Evolutionary conservation across 2,888 invertebrate species (phyloP).

Genomic region (Gastracanthus pulcherrimus): DNA sequence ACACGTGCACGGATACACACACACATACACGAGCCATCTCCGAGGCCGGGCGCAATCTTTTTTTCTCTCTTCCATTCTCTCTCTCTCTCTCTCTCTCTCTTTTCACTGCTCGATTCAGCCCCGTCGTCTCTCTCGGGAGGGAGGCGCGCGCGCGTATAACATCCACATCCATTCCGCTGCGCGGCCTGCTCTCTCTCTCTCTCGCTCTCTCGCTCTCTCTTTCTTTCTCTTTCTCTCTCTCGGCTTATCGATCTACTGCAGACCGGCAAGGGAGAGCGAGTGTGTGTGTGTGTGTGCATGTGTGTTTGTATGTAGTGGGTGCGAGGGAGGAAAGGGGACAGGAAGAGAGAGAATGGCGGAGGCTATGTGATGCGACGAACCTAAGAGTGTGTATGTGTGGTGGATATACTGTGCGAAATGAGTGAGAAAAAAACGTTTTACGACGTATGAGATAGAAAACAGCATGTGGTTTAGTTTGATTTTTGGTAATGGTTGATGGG

Average conservation of each 20-base stretch:
- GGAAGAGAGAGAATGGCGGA: background rate
- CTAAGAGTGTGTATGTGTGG: too few relatives aligned
- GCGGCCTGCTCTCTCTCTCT: background rate
- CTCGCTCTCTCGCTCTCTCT: conserved; percentile 47
- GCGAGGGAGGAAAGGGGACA: background rate
- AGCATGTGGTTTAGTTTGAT: too few relatives aligned
- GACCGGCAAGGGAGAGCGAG: conserved; percentile 33
- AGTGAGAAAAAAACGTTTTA: background rate
- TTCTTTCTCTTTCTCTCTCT: background rate
- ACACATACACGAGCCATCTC: background rate
- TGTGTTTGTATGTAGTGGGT: background rate
- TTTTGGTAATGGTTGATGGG: too few relatives aligned
- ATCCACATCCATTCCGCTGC: conserved; percentile 18
- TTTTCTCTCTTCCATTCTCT: background rate
- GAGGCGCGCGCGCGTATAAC: conserved; percentile 10
- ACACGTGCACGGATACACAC: background rate
- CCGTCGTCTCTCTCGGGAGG: too few relatives aligned
- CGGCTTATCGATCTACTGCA: conserved; percentile 55
- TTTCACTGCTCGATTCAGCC: too few relatives aligned
- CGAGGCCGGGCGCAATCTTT: background rate
- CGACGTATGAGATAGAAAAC: background rate
- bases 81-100: too few relatives aligned
- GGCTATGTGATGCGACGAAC: too few relatives aligned
- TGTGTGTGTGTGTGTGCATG: background rate
- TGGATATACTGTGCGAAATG: background rate